Conservation (phyloP, 2,888 invertebrate genomes). For the Pollenia griseotomentosa region DNA sequence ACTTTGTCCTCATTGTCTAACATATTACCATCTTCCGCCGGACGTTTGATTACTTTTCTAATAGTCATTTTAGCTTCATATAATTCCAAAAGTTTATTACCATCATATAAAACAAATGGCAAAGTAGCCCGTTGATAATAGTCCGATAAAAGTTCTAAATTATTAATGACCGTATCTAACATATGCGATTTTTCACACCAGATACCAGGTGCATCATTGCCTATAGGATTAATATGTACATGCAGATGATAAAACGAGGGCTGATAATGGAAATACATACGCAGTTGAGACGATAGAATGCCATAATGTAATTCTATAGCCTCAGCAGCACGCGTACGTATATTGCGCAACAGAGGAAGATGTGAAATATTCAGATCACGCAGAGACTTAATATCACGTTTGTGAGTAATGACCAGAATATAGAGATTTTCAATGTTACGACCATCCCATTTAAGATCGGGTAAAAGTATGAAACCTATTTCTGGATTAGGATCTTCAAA, state of each 20-base stretch:
- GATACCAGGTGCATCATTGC: conserved; percentile 92
- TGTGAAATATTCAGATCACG: conserved; percentile 92
- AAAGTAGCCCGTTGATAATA: conserved; percentile 94
- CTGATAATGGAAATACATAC: conserved; percentile 97
- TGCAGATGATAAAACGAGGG: conserved; percentile 99
- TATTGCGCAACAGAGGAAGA: conserved; percentile 92
- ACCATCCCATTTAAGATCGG: conserved; percentile 99
- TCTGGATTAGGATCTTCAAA: conserved; percentile 90
- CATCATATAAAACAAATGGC: conserved; percentile 91
- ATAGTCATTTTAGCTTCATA: conserved; percentile 83
- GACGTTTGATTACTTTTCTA: conserved; percentile 45
- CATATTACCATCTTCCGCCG: not conserved
- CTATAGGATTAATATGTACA: conserved; percentile 94
- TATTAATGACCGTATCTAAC: conserved; percentile 94
- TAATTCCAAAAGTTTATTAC: conserved; percentile 89
- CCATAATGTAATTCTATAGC: conserved; percentile 91
- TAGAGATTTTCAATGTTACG: conserved; percentile 91
- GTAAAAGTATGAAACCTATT: conserved; percentile 94
- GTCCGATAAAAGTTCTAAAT: conserved; percentile 91
- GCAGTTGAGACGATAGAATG: conserved; percentile 88
- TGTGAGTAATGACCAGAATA: conserved; percentile 91
- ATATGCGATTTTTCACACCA: conserved; percentile 94
- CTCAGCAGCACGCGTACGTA: conserved; percentile 90
- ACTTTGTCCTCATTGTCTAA: not conserved
- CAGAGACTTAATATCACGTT: conserved; percentile 91